Conservation (phyloP, 2,797 vertebrate genomes). For the Distichodus sexfasciatus region DNA sequence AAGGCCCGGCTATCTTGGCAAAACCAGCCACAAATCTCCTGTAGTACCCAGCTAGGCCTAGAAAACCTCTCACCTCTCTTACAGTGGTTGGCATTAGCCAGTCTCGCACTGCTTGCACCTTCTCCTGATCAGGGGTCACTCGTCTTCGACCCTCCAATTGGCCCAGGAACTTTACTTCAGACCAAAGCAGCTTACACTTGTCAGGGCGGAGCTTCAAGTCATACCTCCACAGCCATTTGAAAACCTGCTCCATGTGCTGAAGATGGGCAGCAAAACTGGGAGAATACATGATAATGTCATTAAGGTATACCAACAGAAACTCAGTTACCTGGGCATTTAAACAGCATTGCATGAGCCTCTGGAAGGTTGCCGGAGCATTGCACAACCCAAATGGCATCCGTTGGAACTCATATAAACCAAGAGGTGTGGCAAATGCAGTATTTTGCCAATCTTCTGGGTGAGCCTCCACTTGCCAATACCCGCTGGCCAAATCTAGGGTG, state of each 20-base stretch:
- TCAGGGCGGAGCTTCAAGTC: neutral
- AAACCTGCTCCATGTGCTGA: constrained; percentile 22
- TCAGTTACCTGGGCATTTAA: constrained; percentile 10
- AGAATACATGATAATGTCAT: constrained; percentile 33
- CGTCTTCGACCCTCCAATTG: neutral
- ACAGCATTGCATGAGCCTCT: constrained; percentile 32
- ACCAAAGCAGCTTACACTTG: constrained; percentile 9
- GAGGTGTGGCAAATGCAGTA: neutral
- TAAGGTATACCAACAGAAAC: constrained; percentile 23
- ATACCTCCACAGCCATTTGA: neutral
- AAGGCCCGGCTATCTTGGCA: neutral
- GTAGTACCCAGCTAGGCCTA: constrained; percentile 18
- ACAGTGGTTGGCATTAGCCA: neutral
- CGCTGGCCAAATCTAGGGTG: neutral
- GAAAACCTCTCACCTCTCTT: neutral
- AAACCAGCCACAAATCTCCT: neutral
- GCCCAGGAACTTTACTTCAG: constrained; percentile 12
- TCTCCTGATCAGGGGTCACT: neutral
- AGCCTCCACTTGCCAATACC: constrained; percentile 1
- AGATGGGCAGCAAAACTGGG: constrained; percentile 10
- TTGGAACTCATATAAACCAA: neutral
- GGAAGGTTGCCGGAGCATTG: constrained; percentile 9
- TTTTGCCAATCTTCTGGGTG: neutral
- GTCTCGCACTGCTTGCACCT: neutral
- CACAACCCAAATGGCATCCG: neutral